A percentile compares a stretch with the other conserved stretches of the same genome.
phyloP scores from a whole-genome alignment of 2,888 invertebrate genomes.

The Cecidostiba fungosa region DNA sequence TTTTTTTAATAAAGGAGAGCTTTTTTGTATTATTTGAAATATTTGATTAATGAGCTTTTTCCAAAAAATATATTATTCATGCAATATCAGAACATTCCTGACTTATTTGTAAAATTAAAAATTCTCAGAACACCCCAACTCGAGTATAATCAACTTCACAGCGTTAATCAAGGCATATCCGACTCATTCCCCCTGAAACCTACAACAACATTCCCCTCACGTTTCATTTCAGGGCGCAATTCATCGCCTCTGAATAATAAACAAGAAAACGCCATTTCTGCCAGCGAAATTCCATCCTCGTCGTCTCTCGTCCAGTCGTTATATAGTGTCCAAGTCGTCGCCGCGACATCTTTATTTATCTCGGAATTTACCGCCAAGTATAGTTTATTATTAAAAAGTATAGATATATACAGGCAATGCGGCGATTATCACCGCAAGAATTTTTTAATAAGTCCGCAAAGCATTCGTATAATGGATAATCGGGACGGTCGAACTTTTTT shows the following conservation, averaged over 20 bases:
- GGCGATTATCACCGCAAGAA: constrained; percentile 1
- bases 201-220: constrained; percentile 9
- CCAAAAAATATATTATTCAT: no score
- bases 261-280: background rate
- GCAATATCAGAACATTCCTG: no score
- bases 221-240: no score
- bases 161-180: background rate
- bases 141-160: background rate
- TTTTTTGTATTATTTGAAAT: no score
- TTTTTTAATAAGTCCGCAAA: constrained; percentile 40
- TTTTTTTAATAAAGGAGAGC: no score
- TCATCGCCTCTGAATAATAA: constrained; percentile 21
- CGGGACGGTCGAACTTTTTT: constrained; percentile 34
- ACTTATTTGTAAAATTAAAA: background rate
- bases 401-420: background rate
- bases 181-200: background rate
- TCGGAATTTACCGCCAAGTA: background rate
- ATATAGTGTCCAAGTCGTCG: background rate
- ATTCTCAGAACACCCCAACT: background rate
- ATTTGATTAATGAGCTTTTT: no score
- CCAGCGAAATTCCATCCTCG: background rate
- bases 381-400: constrained; percentile 26
- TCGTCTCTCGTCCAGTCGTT: background rate
- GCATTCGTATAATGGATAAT: constrained; percentile 19
- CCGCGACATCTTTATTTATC: background rate